Evolutionary conservation across 2,113 vertebrate species (phyloP).

Genomic region (Muntiacus muntjak): DNA sequence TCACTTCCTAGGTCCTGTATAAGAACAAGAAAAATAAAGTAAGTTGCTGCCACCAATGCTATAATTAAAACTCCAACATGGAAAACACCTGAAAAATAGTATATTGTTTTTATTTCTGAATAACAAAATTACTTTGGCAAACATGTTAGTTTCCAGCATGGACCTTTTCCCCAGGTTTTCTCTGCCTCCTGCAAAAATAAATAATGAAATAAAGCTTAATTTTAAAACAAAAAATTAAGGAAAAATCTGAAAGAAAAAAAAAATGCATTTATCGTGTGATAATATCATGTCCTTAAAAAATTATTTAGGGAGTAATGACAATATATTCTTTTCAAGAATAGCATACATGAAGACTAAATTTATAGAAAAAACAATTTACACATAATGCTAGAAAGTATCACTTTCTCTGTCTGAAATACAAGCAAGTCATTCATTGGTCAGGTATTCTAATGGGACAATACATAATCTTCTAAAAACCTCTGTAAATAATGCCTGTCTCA

Average conservation of each 20-base stretch:
- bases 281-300: neutral
- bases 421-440: neutral
- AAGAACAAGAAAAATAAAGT: neutral
- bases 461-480: neutral
- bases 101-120: neutral
- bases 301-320: neutral
- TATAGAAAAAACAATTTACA: neutral
- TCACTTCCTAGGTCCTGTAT: neutral
- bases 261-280: neutral
- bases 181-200: neutral
- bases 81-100: neutral
- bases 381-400: neutral
- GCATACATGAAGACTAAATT: neutral
- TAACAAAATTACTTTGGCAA: neutral
- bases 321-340: neutral
- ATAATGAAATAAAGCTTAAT: neutral
- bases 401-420: neutral
- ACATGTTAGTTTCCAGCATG: neutral
- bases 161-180: neutral
- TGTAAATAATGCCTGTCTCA: neutral
- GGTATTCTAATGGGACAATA: neutral
- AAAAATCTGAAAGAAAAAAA: neutral
- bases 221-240: neutral
- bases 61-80: neutral
- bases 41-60: neutral